Evolutionary conservation across 2,888 invertebrate species (phyloP).

Genomic region (Tipula vernalis): DNA sequence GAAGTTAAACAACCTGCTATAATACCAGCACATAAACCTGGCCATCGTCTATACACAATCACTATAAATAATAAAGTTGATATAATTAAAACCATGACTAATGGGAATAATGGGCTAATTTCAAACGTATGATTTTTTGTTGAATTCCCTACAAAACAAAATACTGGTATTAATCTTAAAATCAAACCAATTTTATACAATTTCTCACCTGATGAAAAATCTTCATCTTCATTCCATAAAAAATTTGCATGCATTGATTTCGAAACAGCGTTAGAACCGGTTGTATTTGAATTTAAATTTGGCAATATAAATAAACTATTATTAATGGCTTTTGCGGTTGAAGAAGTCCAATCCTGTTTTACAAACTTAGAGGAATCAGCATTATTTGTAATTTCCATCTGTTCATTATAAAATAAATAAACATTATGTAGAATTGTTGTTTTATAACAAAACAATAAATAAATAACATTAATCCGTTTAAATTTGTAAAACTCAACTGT

Average conservation of each 20-base stretch:
- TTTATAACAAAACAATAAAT: neutral
- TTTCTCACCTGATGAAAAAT: neutral
- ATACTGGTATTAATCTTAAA: neutral
- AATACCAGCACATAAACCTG: constrained; percentile 21
- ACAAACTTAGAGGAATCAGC: neutral
- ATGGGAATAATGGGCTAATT: constrained; percentile 20
- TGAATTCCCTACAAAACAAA: neutral
- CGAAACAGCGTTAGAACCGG: neutral
- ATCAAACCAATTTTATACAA: neutral
- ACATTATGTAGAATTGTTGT: neutral
- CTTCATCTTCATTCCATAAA: constrained; percentile 6
- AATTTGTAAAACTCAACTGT: neutral
- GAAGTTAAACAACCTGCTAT: constrained; percentile 22
- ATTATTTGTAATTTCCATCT: neutral
- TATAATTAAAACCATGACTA: constrained; percentile 21
- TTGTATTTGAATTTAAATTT: neutral
- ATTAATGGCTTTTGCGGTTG: neutral
- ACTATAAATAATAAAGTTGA: constrained; percentile 20
- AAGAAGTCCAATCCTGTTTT: neutral
- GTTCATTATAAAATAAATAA: neutral
- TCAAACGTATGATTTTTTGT: constrained; percentile 17
- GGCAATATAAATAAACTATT: neutral
- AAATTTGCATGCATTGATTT: neutral
- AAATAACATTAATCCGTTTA: neutral
- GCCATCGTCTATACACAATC: constrained; percentile 22